These are phyloP conservation scores for Bombus balteatus DNA, from an alignment of 1,140 invertebrate genomes.

Conservation along the genomic window DNA sequence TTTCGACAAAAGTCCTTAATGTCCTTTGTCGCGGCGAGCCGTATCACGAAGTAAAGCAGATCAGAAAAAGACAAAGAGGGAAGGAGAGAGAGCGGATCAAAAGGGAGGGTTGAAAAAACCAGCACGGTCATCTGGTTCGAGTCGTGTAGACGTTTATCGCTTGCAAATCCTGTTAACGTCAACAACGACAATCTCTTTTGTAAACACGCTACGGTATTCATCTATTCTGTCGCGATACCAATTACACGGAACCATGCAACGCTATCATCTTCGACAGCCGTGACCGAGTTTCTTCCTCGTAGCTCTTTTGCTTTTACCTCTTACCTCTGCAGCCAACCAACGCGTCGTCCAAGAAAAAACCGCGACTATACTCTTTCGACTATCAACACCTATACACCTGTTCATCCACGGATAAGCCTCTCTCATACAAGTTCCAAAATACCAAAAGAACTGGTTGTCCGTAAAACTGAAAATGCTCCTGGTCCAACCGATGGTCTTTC, in stretches of 20 bases:
- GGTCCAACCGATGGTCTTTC: too few relatives aligned
- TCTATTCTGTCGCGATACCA: not conserved
- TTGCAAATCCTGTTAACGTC: constrained; percentile 20
- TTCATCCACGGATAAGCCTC: not conserved
- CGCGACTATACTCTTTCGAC: not conserved
- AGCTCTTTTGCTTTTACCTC: not conserved
- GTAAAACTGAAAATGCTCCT: not conserved
- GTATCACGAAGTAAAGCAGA: too few relatives aligned
- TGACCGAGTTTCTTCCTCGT: constrained; percentile 25
- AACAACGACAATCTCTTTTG: not conserved
- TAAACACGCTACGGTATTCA: not conserved
- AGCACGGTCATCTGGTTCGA: not conserved
- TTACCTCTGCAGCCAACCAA: not conserved
- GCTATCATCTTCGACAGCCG: constrained; percentile 11
- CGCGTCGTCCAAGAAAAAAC: not conserved
- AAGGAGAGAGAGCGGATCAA: not conserved
- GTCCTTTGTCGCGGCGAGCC: too few relatives aligned
- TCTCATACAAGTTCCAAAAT: not conserved
- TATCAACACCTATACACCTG: too few relatives aligned
- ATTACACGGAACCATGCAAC: not conserved
- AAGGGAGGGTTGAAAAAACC: not conserved
- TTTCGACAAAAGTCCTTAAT: not conserved
- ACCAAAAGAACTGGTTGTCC: not conserved
- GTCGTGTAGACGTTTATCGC: not conserved
- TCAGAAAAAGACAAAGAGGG: too few relatives aligned